These are phyloP conservation scores for Panurus biarmicus DNA, from an alignment of 2,113 vertebrate genomes.

Conservation along the genomic window DNA sequence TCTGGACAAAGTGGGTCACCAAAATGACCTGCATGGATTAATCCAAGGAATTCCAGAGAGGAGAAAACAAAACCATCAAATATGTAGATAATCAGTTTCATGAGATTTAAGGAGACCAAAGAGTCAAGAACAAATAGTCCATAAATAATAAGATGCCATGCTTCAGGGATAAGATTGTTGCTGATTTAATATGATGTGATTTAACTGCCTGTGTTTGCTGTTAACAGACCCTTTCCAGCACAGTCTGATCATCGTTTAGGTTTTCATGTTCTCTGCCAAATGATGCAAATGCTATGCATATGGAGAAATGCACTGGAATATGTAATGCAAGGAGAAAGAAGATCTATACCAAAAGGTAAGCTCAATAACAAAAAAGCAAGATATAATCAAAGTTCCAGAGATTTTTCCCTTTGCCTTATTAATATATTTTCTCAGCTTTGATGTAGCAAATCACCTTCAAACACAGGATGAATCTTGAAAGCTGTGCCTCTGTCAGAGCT, in stretches of 20 bases:
- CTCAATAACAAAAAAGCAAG: neutral
- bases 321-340: neutral
- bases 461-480: neutral
- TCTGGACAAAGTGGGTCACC: neutral
- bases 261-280: slow-evolving; percentile 25
- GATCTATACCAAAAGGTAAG: neutral
- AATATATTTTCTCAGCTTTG: neutral
- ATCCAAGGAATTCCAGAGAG: neutral
- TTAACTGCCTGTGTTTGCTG: neutral
- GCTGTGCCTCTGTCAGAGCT: neutral
- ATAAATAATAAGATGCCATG: neutral
- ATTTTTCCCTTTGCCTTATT: neutral
- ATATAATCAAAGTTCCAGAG: neutral
- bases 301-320: neutral
- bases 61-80: neutral
- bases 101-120: neutral
- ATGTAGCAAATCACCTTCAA: neutral
- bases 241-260: neutral
- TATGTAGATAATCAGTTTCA: neutral
- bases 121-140: neutral
- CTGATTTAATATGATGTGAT: slow-evolving; percentile 8
- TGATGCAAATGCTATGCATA: neutral
- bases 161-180: neutral
- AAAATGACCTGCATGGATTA: neutral
- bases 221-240: neutral